Base-by-base conservation (phyloP, 92 coral and sea anemone species). In the Muricea muricata region DNA sequence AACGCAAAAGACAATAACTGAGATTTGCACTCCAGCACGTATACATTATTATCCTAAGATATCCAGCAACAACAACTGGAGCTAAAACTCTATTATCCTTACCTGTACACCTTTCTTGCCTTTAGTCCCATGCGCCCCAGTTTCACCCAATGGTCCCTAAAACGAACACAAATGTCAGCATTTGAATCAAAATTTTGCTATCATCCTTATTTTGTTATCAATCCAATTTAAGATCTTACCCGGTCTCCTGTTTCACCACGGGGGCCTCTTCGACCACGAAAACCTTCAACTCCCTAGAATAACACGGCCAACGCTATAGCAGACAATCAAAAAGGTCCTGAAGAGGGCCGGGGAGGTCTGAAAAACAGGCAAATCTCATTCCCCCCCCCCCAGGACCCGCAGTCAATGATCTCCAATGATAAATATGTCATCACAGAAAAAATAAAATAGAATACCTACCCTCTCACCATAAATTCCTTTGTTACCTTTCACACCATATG, bases 91-190 rank as follows among this genome's bases (percentile, higher is more conserved):
- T 30, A 63, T 30, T 63, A 28, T 63, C 70, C 70, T 4, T 47
- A 75, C 80, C 66, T 75, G 65, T 24, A 17, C 29, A 23, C 80
- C 80, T 47, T 52, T 75, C 65, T 75, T 75, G 42, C 80, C 80
- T 47, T 75, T 50, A 11, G 14, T 48, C 65, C 65, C 80, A 7
- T 54, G 65, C 29, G 23, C 60, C 1, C 80, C 80, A 23, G n/a
- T 23, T 25, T 50, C 80, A 47, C 80, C 80, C 18, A 57, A 8
- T 3, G 21, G 3, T 47, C 80, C 80, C 80, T 75, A 52, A 48
- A 24, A 57, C n/a, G n/a, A 11, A 71, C 46, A 39, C 6, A 54
- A 23, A 17, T n/a, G n/a, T n/a, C n/a, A n/a, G n/a, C n/a, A n/a
- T n/a, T n/a, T 23, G 25, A 54, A 4, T 7, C 23, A 54, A 29